Evolutionary conservation across 2,888 invertebrate species (phyloP), one percentile per base, ranked within the genome.

Genomic region (Opisthograptis luteolata): DNA sequence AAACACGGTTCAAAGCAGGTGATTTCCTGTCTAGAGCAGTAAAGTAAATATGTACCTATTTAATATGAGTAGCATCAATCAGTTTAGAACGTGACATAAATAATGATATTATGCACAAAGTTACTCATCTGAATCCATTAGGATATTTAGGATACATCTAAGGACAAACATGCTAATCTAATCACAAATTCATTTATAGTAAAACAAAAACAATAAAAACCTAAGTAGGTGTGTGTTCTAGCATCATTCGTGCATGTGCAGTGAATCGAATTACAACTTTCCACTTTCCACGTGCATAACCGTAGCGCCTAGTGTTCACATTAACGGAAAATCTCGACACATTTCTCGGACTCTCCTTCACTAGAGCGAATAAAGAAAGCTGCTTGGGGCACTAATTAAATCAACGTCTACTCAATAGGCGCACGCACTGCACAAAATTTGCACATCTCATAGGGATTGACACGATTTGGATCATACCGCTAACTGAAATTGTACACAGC

Each of bases 201-300:
- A n/a, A n/a, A n/a, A 25, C 9, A 65, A 79, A 72, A 77, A 69
- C 68, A 75, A 71, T 67, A 76, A 37, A 20, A 41, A 39, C 15
- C 61, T 68, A 69, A 62, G 66, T 66, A 66, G 69, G 5, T 28
- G 28, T 61, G 61, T 65, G 64, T 67, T 66, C 65, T 66, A 77
- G 70, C 73, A 65, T 70, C 77, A 73, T 83, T 82, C 82, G 80
- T 86, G 85, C 86, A 84, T 87, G 87, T 87, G 87, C 88, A 87
- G 81, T 87, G 85, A 85, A 75, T 87, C 84, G 88, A 78, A n/a
- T 81, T 75, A 79, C 72, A 79, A 86, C 89, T 90, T 90, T 90
- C 89, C 84, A 90, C 89, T 89, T 90, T 90, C 88, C 80, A 85
- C 76, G 76, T 73, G 73, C 78, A 71, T 76, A 75, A 65, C 73